Conservation (phyloP, 2,888 invertebrate genomes). For the Leucophenga maculata region DNA sequence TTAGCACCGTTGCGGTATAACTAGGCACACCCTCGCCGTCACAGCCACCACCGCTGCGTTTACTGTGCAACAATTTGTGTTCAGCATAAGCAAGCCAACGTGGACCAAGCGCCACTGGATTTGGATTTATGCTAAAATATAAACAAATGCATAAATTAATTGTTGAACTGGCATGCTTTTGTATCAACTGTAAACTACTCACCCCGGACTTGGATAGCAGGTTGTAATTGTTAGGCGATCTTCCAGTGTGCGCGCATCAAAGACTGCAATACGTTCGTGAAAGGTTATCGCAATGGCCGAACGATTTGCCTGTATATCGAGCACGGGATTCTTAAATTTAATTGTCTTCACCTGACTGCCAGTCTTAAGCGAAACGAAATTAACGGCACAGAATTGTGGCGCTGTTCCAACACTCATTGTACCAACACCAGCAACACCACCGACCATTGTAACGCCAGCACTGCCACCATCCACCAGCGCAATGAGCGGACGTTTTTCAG, state of each 20-base stretch:
- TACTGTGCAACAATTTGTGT: slow-evolving; percentile 83
- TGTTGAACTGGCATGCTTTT: neutral
- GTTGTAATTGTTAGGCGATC: slow-evolving; percentile 90
- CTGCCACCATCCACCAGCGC: slow-evolving; percentile 91
- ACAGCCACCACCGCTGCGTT: slow-evolving; percentile 87
- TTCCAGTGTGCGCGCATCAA: slow-evolving; percentile 90
- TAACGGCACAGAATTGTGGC: slow-evolving; percentile 84
- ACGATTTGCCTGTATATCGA: slow-evolving; percentile 91
- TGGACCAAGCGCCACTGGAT: slow-evolving; percentile 90
- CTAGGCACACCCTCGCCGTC: slow-evolving; percentile 89
- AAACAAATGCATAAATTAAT: neutral
- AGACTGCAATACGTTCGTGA: slow-evolving; percentile 90
- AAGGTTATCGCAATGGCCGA: slow-evolving; percentile 91
- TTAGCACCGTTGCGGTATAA: slow-evolving; percentile 93
- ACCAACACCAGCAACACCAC: slow-evolving; percentile 74
- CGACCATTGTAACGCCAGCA: slow-evolving; percentile 80
- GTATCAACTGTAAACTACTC: slow-evolving; percentile 39
- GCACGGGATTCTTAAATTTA: slow-evolving; percentile 91
- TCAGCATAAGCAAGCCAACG: slow-evolving; percentile 91
- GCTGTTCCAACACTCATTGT: slow-evolving; percentile 73
- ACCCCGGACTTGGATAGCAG: slow-evolving; percentile 90
- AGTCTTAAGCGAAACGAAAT: slow-evolving; percentile 83
- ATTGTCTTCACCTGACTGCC: slow-evolving; percentile 80
- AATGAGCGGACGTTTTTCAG: slow-evolving; percentile 87
- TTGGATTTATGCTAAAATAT: slow-evolving; percentile 73